Evolutionary conservation across 2,797 vertebrate genomes (phyloP).

Genomic region (Hafferia zeledoni): DNA sequence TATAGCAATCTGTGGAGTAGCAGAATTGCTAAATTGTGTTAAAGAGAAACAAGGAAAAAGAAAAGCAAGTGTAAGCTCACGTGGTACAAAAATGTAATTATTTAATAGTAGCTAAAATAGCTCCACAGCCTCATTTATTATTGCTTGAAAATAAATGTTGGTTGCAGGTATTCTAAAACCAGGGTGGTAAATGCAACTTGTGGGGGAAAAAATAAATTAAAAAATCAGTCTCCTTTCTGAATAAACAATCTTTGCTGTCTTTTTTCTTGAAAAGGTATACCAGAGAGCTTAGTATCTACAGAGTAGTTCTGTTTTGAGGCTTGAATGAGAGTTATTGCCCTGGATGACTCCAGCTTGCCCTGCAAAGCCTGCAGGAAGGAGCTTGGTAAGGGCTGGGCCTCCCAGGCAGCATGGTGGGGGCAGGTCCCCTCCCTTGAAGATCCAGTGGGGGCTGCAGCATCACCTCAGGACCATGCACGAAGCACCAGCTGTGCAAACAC

Average conservation of each 20-base stretch:
- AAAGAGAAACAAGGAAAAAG: not conserved
- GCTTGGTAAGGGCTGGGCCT: not conserved
- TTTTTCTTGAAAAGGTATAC: not conserved
- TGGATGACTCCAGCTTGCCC: not conserved
- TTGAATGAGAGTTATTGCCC: not conserved
- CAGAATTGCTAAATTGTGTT: not conserved
- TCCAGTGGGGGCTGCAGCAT: not conserved
- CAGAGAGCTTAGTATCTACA: not conserved
- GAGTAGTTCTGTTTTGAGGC: not conserved
- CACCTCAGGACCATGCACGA: not conserved
- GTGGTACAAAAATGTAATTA: not conserved
- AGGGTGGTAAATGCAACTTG: not conserved
- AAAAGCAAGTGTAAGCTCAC: not conserved
- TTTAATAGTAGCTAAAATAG: not conserved
- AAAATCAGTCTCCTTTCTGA: not conserved
- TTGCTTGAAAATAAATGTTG: not conserved
- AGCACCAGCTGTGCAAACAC: not conserved
- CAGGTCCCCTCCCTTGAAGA: not conserved
- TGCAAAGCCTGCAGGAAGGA: not conserved
- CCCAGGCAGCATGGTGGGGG: fast-evolving
- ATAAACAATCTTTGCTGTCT: not conserved
- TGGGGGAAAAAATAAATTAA: not conserved
- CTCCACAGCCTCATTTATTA: not conserved
- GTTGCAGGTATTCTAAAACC: not conserved
- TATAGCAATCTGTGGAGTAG: not conserved